phyloP scores from a whole-genome alignment of 2,888 invertebrate genomes.

The Drosophila sordidula region DNA sequence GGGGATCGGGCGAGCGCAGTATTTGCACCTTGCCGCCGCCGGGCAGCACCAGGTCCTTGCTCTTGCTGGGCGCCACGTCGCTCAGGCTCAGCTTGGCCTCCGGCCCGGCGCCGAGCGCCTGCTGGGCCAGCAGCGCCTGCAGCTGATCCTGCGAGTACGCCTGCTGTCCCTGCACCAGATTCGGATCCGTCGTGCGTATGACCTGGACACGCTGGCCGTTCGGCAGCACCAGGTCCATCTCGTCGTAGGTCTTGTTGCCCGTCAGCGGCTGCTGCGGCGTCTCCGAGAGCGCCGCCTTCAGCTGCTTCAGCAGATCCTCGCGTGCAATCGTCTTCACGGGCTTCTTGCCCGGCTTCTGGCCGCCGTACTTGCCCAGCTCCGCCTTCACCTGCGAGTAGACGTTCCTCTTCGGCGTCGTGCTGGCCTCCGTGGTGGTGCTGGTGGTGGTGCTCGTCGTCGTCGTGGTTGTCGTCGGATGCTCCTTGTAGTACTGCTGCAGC shows the following conservation, averaged over 20 bases:
- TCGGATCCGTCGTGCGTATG: conserved; percentile 90
- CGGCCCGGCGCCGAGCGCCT: conserved; percentile 48
- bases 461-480: conserved; percentile 89
- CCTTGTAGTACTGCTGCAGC: conserved; percentile 88
- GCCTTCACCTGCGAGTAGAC: conserved; percentile 87
- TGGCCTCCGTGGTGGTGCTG: conserved; percentile 86
- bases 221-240: conserved; percentile 90
- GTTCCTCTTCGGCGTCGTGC: conserved; percentile 86
- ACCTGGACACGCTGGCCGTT: conserved; percentile 92
- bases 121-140: conserved; percentile 83
- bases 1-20: conserved; percentile 89
- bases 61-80: conserved; percentile 83
- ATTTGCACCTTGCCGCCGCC: conserved; percentile 92
- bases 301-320: conserved; percentile 90
- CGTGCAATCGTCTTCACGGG: conserved; percentile 88
- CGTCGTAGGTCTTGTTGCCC: conserved; percentile 89
- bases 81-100: conserved; percentile 66
- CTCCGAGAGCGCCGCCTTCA: conserved; percentile 90
- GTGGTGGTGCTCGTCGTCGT: conserved; percentile 89
- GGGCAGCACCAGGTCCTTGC: conserved; percentile 89
- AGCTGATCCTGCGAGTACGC: conserved; percentile 85
- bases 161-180: conserved; percentile 88
- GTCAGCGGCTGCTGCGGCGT: conserved; percentile 88
- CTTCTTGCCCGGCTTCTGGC: conserved; percentile 70
- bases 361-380: conserved; percentile 83